Evolutionary conservation across 2,113 vertebrate species (phyloP).

Genomic region (Antechinus stuartii): DNA sequence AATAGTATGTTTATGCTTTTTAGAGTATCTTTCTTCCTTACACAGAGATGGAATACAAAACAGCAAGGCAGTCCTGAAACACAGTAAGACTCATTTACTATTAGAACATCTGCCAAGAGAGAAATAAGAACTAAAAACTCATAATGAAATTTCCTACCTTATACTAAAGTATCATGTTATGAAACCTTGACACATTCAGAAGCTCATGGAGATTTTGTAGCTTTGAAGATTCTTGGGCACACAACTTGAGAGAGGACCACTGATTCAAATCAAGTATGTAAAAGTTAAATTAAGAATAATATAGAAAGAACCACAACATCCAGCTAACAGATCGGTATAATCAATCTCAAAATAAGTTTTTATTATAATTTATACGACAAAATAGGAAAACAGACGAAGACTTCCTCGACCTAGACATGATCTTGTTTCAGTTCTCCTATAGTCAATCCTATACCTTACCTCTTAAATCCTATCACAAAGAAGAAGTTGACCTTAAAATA

Average conservation of each 20-base stretch:
- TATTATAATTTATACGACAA: conserved; percentile 74
- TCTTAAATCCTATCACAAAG: conserved; percentile 13
- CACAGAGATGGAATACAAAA: not conserved
- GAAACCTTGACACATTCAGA: conserved; percentile 8
- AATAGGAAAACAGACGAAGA: conserved; percentile 40
- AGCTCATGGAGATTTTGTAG: conserved; percentile 13
- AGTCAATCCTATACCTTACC: not conserved
- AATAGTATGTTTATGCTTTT: not conserved
- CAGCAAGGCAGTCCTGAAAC: not conserved
- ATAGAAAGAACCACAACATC: not conserved
- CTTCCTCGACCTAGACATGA: not conserved
- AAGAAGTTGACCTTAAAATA: conserved; percentile 32
- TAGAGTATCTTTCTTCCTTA: conserved; percentile 33
- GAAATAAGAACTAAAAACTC: conserved; percentile 27
- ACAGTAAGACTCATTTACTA: not conserved
- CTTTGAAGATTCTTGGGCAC: conserved; percentile 68
- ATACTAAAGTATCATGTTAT: conserved; percentile 14
- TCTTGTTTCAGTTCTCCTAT: not conserved
- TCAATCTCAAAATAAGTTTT: conserved; percentile 45
- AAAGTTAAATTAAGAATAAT: conserved; percentile 20
- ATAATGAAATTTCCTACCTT: not conserved
- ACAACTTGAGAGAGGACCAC: conserved; percentile 48
- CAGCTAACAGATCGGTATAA: not conserved
- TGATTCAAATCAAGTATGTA: conserved; percentile 34
- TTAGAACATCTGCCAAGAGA: not conserved